Conservation (phyloP, 2,888 invertebrate species). For the Andrena minutula region DNA sequence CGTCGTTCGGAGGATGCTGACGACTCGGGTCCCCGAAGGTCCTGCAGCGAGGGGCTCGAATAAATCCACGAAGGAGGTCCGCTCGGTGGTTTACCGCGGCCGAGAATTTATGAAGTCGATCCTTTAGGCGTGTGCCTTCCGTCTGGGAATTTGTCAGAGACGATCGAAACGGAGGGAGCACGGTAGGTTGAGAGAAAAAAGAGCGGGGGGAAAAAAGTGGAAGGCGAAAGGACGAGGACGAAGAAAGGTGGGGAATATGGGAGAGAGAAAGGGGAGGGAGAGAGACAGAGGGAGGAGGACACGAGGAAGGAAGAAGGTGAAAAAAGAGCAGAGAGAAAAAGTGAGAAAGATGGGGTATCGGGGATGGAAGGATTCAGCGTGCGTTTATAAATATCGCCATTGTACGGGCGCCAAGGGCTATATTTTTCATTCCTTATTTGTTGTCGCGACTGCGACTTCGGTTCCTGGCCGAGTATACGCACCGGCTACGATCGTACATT, state of each 20-base stretch:
- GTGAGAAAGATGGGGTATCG: slow-evolving; percentile 43
- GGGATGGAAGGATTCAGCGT: slow-evolving; percentile 55
- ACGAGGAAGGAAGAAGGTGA: neutral
- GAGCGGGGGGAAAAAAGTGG: neutral
- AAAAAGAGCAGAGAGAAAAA: slow-evolving; percentile 8
- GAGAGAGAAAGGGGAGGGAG: neutral
- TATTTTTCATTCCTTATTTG: slow-evolving; percentile 73
- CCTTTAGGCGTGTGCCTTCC: slow-evolving; percentile 68
- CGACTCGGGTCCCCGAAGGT: slow-evolving; percentile 28
- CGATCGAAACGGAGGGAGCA: slow-evolving; percentile 27
- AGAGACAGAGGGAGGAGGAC: neutral
- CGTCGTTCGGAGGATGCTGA: slow-evolving; percentile 42
- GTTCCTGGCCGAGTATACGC: slow-evolving; percentile 41
- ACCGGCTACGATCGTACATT: slow-evolving; percentile 53
- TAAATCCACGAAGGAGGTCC: slow-evolving; percentile 66
- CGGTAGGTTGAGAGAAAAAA: neutral
- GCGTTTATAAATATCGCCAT: slow-evolving; percentile 69
- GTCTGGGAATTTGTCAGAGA: slow-evolving; percentile 69
- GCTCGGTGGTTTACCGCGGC: slow-evolving; percentile 55
- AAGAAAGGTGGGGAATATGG: neutral
- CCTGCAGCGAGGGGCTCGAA: slow-evolving; percentile 50
- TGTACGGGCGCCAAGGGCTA: slow-evolving; percentile 60
- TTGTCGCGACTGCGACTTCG: slow-evolving; percentile 53
- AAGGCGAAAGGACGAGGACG: neutral
- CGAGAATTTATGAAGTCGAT: slow-evolving; percentile 69